Evolutionary conservation across 1,140 invertebrate genomes (phyloP).

Genomic region (Drosophila parvula): DNA sequence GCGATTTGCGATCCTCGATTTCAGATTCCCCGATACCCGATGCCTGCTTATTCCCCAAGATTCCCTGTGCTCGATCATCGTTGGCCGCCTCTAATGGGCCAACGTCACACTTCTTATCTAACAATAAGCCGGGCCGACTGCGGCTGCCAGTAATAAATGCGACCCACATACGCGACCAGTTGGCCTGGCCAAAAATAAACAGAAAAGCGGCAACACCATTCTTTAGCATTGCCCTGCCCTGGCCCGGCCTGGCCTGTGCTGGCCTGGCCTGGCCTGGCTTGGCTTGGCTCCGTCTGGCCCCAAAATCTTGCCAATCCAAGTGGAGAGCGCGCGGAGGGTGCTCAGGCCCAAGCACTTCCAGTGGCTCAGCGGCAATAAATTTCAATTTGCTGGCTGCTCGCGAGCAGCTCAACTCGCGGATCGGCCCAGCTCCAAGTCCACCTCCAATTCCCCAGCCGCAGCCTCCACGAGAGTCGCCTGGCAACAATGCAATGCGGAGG

Average conservation of each 20-base stretch:
- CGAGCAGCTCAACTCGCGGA: conserved; percentile 26
- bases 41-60: background rate
- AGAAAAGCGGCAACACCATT: conserved; percentile 44
- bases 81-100: conserved; percentile 67
- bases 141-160: conserved; percentile 66
- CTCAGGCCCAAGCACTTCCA: conserved; percentile 54
- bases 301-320: conserved; percentile 30
- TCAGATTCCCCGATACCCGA: conserved; percentile 18
- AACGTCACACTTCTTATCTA: conserved; percentile 73
- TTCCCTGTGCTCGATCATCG: conserved; percentile 46
- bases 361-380: conserved; percentile 80
- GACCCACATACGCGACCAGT: conserved; percentile 80
- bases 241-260: conserved; percentile 32
- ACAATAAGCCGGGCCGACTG: conserved; percentile 43
- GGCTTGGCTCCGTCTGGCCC: conserved; percentile 6
- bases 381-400: conserved; percentile 74
- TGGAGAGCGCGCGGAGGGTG: conserved; percentile 6
- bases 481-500: conserved; percentile 80
- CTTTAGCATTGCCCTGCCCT: conserved; percentile 55
- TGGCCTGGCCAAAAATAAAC: conserved; percentile 65
- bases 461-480: conserved; percentile 38
- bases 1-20: conserved; percentile 31
- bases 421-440: conserved; percentile 11
- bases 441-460: conserved; percentile 6
- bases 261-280: conserved; percentile 11